A percentile compares a stretch with the other conserved stretches of the same genome.
Conservation (phyloP, 2,797 vertebrate species). For the Leptatherina wallacei region DNA sequence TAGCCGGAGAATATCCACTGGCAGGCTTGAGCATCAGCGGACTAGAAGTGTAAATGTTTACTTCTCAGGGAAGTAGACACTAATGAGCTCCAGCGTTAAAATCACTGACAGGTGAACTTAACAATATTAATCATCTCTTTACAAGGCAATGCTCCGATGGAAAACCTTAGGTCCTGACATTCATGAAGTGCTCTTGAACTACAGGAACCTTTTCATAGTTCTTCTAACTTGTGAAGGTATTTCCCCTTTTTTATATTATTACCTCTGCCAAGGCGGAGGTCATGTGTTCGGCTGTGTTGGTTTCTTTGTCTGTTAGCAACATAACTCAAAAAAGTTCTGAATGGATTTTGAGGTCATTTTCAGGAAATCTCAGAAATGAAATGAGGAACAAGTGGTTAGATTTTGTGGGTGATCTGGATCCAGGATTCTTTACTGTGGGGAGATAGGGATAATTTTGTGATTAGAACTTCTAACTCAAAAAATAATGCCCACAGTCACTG, state of each 20-base stretch:
- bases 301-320: too few species aligned
- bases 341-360: too few species aligned
- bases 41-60: slow-evolving; percentile 8
- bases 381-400: too few species aligned
- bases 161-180: background rate
- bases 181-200: background rate
- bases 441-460: too few species aligned
- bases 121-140: background rate
- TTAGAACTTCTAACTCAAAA: too few species aligned
- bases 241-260: background rate
- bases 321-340: too few species aligned
- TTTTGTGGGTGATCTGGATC: too few species aligned
- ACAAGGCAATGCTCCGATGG: background rate
- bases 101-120: background rate
- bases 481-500: too few species aligned
- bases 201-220: background rate
- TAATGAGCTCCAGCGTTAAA: background rate
- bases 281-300: too few species aligned
- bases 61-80: background rate
- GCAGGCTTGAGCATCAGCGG: slow-evolving; percentile 8
- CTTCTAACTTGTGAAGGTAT: background rate
- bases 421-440: too few species aligned
- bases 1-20: background rate
- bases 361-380: too few species aligned
- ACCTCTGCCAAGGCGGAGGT: too few species aligned